These are phyloP conservation scores for Fukomys damarensis DNA, from an alignment of 2,113 vertebrate genomes.

Conservation along the genomic window DNA sequence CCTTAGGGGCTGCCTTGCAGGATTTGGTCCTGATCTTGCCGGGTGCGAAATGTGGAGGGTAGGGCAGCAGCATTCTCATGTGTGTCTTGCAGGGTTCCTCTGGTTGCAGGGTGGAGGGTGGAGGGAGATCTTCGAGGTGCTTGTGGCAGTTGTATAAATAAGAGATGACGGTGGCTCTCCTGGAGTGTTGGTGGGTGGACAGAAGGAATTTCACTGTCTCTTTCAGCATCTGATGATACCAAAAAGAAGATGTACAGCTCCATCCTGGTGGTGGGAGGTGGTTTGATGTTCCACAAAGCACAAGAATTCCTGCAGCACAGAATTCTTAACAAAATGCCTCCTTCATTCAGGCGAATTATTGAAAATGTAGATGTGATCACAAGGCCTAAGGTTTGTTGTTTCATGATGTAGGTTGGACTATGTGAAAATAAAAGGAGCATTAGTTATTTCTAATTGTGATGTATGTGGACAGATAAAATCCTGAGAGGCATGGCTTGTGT, in stretches of 20 bases:
- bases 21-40: neutral
- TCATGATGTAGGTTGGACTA: neutral
- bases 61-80: neutral
- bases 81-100: neutral
- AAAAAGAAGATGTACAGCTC: constrained; percentile 99
- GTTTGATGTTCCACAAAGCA: constrained; percentile 96
- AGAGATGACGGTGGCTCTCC: neutral
- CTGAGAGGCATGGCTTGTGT: neutral
- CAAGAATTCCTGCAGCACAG: constrained; percentile 98
- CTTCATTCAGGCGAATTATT: constrained; percentile 96
- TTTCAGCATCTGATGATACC: constrained; percentile 96
- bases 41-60: neutral
- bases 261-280: constrained; percentile 97
- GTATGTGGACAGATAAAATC: neutral
- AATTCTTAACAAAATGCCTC: constrained; percentile 99
- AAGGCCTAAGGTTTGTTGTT: constrained; percentile 93
- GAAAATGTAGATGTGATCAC: constrained; percentile 99
- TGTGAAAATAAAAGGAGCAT: neutral
- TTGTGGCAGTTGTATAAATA: neutral
- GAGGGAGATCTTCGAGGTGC: neutral
- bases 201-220: constrained; percentile 48
- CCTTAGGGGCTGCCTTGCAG: neutral
- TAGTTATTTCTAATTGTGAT: neutral
- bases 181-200: neutral
- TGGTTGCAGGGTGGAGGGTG: neutral